phyloP scores from a whole-genome alignment of 37 sponge, comb jelly and placozoan species.

The Axinella damicornis region DNA sequence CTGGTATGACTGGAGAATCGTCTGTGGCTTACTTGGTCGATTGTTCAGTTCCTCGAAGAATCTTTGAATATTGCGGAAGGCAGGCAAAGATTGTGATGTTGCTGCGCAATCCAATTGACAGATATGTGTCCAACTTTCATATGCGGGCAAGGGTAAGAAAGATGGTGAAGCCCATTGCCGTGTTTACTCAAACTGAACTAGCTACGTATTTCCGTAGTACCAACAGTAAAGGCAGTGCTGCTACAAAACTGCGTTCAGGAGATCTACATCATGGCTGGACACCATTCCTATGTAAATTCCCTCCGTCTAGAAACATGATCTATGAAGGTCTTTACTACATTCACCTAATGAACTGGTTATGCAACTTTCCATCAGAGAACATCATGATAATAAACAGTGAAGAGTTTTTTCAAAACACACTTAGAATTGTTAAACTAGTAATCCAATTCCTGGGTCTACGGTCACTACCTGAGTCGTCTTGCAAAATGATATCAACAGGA shows the following conservation, averaged over 20 bases:
- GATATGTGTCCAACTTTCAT: constrained; percentile 61
- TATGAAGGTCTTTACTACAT: constrained; percentile 57
- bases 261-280: too few species aligned
- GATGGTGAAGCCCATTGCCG: not conserved
- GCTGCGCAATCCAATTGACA: constrained; percentile 40
- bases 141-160: not conserved
- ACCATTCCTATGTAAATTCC: not conserved
- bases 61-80: constrained; percentile 51
- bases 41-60: constrained; percentile 49
- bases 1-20: constrained; percentile 42
- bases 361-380: constrained; percentile 66
- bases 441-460: constrained; percentile 38
- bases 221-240: not conserved
- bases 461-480: not conserved
- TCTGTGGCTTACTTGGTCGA: constrained; percentile 39
- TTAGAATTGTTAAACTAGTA: constrained; percentile 26
- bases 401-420: constrained; percentile 45
- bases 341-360: constrained; percentile 53
- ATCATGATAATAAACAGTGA: constrained; percentile 68
- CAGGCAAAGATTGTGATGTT: constrained; percentile 47
- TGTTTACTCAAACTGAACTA: too few species aligned
- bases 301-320: constrained; percentile 20
- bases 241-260: too few species aligned
- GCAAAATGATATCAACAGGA: not conserved
- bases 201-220: too few species aligned